These are phyloP conservation scores for Megaptera novaeangliae DNA, from an alignment of 2,113 vertebrate genomes.

Conservation along the genomic window DNA sequence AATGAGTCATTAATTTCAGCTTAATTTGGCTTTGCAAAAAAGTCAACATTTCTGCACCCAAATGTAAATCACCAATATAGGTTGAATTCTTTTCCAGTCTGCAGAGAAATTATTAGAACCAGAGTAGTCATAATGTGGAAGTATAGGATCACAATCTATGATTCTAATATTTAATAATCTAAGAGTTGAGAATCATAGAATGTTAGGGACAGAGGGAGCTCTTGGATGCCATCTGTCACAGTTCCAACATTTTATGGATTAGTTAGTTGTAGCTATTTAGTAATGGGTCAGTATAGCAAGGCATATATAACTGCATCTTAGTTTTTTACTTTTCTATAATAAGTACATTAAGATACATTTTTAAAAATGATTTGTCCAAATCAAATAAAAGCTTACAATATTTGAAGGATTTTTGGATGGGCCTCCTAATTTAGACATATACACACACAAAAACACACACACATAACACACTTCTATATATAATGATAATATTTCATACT, in stretches of 20 bases:
- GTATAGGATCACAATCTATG: background rate
- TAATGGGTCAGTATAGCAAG: background rate
- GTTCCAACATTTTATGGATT: background rate
- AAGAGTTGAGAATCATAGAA: background rate
- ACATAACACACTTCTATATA: background rate
- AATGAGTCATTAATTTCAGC: background rate
- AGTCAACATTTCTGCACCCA: background rate
- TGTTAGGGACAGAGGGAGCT: background rate
- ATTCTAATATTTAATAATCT: background rate
- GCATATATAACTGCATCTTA: background rate
- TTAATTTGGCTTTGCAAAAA: slow-evolving; percentile 6
- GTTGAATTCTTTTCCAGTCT: background rate
- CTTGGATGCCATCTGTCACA: background rate
- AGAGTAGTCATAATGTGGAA: background rate
- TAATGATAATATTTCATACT: background rate
- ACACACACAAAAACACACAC: background rate
- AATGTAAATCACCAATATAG: background rate
- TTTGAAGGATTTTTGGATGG: background rate
- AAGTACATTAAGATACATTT: background rate
- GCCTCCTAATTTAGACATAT: background rate
- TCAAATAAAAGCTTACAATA: slow-evolving; percentile 8
- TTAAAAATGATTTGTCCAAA: background rate
- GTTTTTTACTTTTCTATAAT: slow-evolving; percentile 6
- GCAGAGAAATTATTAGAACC: background rate
- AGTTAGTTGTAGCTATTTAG: background rate